These are phyloP conservation scores for Amniataba percoides DNA, from an alignment of 2,797 vertebrate genomes.

Conservation along the genomic window DNA sequence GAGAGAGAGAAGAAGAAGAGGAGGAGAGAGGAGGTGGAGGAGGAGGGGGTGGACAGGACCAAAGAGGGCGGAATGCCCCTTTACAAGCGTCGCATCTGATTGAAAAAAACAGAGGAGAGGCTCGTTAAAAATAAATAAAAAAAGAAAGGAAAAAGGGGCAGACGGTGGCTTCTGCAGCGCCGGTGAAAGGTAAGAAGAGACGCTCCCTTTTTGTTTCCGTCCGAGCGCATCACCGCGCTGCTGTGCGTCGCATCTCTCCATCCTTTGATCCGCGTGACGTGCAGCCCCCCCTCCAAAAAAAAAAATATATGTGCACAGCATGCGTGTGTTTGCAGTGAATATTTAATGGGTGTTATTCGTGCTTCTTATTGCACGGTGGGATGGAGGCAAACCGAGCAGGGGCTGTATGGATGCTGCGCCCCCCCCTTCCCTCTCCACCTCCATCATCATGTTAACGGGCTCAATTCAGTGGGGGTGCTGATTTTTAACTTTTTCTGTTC, in stretches of 20 bases:
- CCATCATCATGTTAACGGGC: slow-evolving; percentile 1
- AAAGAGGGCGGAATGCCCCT: slow-evolving; percentile 79
- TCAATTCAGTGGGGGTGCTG: neutral
- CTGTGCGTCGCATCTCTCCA: slow-evolving; percentile 31
- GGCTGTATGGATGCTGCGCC: slow-evolving; percentile 16
- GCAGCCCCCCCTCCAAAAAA: too few species aligned
- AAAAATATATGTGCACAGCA: slow-evolving; percentile 25
- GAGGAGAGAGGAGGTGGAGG: slow-evolving; percentile 6
- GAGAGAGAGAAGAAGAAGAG: slow-evolving; percentile 11
- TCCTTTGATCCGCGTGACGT: slow-evolving; percentile 51
- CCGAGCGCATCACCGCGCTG: slow-evolving; percentile 19
- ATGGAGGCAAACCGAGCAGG: slow-evolving; percentile 44
- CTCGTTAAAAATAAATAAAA: too few species aligned
- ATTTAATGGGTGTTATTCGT: slow-evolving; percentile 64
- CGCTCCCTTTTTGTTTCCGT: slow-evolving; percentile 17
- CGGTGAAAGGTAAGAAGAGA: slow-evolving; percentile 62
- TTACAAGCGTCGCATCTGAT: slow-evolving; percentile 79
- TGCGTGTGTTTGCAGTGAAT: slow-evolving; percentile 71
- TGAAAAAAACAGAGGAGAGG: slow-evolving; percentile 54
- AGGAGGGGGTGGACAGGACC: slow-evolving; percentile 29
- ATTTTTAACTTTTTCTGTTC: too few species aligned
- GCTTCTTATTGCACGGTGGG: slow-evolving; percentile 57
- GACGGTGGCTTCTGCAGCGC: slow-evolving; percentile 57
- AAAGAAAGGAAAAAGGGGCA: slow-evolving; percentile 49
- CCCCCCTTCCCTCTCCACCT: neutral